Base-by-base conservation (phyloP, 2,113 vertebrate genomes). In the Datnioides undecimradiatus region DNA sequence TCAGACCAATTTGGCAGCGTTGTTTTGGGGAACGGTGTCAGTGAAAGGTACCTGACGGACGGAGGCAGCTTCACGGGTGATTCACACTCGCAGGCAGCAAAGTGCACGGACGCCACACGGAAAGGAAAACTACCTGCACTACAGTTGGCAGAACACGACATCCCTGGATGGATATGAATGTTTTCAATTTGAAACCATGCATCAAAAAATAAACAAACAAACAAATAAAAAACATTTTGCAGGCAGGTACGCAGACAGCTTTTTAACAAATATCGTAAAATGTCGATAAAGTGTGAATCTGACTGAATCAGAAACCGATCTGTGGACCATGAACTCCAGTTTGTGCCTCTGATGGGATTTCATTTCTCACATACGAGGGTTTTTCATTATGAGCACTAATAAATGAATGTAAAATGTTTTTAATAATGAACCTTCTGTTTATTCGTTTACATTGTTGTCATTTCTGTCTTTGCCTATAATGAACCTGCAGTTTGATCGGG, bases 1-100 rank as follows among this genome's bases (percentile, higher is more conserved):
- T 90, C 82, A 88, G 82, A 90, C 85, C 83, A 87, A 66, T 93
- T 91, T 94, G 91, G 91, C 94, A 94, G 91, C 90, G 67, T 90
- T 75, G 58, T 80, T 90, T 88, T 82, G 72, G 84, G 91, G 77
- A 74, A 45, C 5, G 57, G 62, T 41, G 80, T 57, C 62, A 69
- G 79, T 67, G 70, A n/a, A 87, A 89, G 85, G 86, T 87, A 72
- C 55, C 72, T 27, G 12, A n/a, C 64, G 79, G 76, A 87, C 12
- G 71, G 87, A 85, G 82, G 89, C 86, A n/a, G n/a, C 80, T 82
- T 73, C 82, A 80, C 69, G 49, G 52, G 29, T 62, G 60, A 78
- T 75, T 81, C 84, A 83, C 85, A 59, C 79, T 69, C 76, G 81
- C 84, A 86, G 70, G 81, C 85, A 85, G 76, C 76, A 70, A 74